Evolutionary conservation across 2,797 vertebrate genomes (phyloP), one percentile per base, ranked within the genome.

Genomic region (Scomberomorus guttatus): DNA sequence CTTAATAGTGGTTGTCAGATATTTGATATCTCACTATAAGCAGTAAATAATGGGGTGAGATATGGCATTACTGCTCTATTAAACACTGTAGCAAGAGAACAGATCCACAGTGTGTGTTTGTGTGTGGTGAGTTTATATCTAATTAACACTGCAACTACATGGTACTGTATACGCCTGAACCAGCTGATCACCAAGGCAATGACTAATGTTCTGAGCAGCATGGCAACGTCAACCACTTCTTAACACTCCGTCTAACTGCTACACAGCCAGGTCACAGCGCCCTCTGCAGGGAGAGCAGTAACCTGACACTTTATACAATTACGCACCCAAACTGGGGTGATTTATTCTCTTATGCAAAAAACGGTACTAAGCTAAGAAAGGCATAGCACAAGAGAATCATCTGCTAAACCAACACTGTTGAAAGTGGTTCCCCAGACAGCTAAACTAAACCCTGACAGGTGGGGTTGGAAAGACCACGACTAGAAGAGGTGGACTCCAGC

Each of bases 31-130:
- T 54, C 46, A 42, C 42, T 60, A 60, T 46, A 56, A 77, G 68
- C 74, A 74, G 74, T 76, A 80, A 72, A 65, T 48, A 34, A 44
- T 52, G 44, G 34, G 32, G 24, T 6, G 24, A 32, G 51, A 77
- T 82, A 86, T 80, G 84, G 76, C 84, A 74, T 86, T 75, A 75
- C 74, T 78, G 65, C 73, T 83, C 39, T 58, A 54, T 70, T 58
- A 58, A 50, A 37, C 24, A 66, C 32, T 59, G 44, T 29, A 50
- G 62, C 46, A 72, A 54, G 18, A 54, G 18, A n/a, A 39, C 10
- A 51, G 25, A 44, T 64, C 44, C 50, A 22, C 14, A 15, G 22
- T 29, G 58, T 7, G 39, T 37, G 46, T 8, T 11, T 17, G 20
- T 12, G 46, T 10, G 63, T 13, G 70, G 37, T 29, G 54, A 48